These are phyloP conservation scores for Rhabdophis nuchalis DNA, from an alignment of 2,797 vertebrate species.

Conservation along the genomic window DNA sequence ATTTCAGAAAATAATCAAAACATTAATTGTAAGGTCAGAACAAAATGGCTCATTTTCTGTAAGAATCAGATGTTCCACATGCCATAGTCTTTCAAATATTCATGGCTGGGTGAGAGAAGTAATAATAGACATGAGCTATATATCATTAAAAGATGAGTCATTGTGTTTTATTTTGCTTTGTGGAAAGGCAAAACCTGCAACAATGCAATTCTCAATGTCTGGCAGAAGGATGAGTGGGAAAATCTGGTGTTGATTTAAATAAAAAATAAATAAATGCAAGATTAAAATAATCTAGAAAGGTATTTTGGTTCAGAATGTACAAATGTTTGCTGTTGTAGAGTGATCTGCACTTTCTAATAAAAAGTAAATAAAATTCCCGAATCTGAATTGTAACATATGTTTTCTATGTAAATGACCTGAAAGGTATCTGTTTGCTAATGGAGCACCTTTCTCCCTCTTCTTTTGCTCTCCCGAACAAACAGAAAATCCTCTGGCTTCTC, in stretches of 20 bases:
- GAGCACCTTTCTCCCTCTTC: conserved; percentile 9
- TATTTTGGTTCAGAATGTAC: not conserved
- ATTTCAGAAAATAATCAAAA: not conserved
- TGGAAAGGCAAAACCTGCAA: not conserved
- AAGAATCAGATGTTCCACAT: not conserved
- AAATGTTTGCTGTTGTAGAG: accelerated
- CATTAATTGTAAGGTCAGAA: not conserved
- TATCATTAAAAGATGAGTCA: not conserved
- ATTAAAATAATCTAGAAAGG: accelerated
- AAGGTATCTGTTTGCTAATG: not conserved
- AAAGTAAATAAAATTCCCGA: not conserved
- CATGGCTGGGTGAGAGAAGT: not conserved
- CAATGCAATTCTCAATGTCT: too few relatives aligned
- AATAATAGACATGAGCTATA: not conserved
- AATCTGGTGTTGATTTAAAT: not conserved
- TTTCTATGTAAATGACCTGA: not conserved
- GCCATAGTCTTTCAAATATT: not conserved
- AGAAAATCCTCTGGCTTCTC: conserved; percentile 85
- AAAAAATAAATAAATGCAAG: not conserved
- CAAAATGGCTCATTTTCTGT: not conserved
- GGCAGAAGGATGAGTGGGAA: not conserved
- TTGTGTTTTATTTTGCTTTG: not conserved
- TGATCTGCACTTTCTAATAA: not conserved
- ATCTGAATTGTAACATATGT: not conserved
- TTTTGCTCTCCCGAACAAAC: conserved; percentile 25